phyloP scores from a whole-genome alignment of 2,888 invertebrate species.

The Volucella inflata region DNA sequence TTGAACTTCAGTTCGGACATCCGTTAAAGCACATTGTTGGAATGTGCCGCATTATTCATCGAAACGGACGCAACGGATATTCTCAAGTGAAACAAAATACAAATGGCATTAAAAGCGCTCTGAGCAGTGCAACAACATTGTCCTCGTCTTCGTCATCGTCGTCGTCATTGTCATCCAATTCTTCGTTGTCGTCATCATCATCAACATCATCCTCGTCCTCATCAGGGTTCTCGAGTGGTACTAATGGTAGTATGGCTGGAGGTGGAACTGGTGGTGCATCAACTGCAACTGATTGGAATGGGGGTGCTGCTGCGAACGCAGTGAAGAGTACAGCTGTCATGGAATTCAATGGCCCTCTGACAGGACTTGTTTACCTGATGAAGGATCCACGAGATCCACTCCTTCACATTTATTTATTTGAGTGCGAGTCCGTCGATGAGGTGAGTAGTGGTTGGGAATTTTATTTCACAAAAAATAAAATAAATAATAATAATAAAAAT shows the following conservation, averaged over 20 bases:
- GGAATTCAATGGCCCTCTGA: conserved; percentile 85
- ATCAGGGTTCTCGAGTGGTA: conserved; percentile 35
- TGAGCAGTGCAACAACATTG: conserved; percentile 57
- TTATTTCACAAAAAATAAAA: neutral
- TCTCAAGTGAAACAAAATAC: conserved; percentile 80
- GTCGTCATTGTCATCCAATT: conserved; percentile 55
- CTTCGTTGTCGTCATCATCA: conserved; percentile 50
- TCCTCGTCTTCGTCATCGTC: conserved; percentile 64
- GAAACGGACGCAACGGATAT: conserved; percentile 81
- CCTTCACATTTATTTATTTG: conserved; percentile 90
- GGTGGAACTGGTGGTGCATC: conserved; percentile 40
- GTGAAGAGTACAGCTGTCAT: conserved; percentile 79
- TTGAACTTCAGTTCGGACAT: conserved; percentile 88
- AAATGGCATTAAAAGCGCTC: conserved; percentile 62
- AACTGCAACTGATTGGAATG: conserved; percentile 53
- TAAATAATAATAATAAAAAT: neutral
- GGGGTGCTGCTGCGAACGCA: conserved; percentile 60
- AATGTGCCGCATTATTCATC: conserved; percentile 83
- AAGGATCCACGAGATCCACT: conserved; percentile 89
- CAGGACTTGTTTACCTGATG: conserved; percentile 89
- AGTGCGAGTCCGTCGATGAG: conserved; percentile 87
- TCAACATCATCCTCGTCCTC: conserved; percentile 36
- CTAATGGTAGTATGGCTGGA: conserved; percentile 34
- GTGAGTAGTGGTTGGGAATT: conserved; percentile 85
- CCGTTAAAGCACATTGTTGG: conserved; percentile 86